Percentiles rank a stretch among this genome's conserved stretches.
Conservation (phyloP, 1,140 invertebrate species). For the Heliothis virescens region DNA sequence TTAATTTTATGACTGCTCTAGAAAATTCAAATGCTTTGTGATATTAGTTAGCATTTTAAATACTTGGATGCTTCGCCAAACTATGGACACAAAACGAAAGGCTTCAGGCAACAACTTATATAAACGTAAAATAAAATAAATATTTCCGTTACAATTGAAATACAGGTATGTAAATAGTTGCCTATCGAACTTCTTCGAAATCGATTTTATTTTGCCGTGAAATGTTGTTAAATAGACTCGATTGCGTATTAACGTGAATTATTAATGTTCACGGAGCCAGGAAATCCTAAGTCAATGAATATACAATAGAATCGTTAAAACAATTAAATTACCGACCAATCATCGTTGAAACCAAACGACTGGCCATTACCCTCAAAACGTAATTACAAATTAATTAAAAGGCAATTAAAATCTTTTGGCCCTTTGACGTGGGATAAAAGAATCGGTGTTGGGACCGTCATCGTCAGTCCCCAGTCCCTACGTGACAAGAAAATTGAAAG, state of each 20-base stretch:
- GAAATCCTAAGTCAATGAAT: slow-evolving; percentile 8
- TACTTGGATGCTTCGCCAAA: no score
- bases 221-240: not conserved
- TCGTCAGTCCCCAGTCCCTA: not conserved
- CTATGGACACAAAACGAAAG: no score
- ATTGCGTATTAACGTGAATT: slow-evolving; percentile 2
- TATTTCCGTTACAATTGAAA: no score
- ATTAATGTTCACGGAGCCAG: not conserved
- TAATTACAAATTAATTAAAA: slow-evolving; percentile 2
- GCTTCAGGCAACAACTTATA: no score
- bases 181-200: not conserved
- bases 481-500: slow-evolving; percentile 2
- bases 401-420: not conserved
- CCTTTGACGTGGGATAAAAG: not conserved
- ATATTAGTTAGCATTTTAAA: no score
- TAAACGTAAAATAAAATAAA: no score
- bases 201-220: not conserved
- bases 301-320: not conserved
- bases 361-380: not conserved
- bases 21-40: no score
- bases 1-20: no score
- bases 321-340: not conserved
- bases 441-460: not conserved
- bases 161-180: no score
- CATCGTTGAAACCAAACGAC: not conserved